Conservation (phyloP, 2,113 vertebrate genomes). For the Aegypius monachus region DNA sequence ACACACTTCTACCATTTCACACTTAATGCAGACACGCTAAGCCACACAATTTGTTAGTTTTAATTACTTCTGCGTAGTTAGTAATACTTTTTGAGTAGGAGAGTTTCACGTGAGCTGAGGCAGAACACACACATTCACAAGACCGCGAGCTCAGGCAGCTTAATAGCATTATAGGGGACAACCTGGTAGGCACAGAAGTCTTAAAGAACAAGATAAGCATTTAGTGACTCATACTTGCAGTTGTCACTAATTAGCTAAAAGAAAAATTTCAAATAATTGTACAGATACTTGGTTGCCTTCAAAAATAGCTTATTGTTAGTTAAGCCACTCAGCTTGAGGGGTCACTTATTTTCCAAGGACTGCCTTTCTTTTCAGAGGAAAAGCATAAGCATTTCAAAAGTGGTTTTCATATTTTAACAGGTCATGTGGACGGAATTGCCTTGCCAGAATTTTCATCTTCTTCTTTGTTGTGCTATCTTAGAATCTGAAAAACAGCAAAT, state of each 20-base stretch:
- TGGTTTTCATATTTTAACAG: slow-evolving; percentile 67
- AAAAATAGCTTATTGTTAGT: not conserved
- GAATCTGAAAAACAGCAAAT: slow-evolving; percentile 96
- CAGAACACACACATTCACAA: not conserved
- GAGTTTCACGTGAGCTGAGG: not conserved
- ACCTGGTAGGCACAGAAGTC: not conserved
- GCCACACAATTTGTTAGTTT: not conserved
- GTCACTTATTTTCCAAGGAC: not conserved
- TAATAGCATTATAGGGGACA: not conserved
- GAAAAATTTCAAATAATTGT: not conserved
- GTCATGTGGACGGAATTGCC: slow-evolving; percentile 95
- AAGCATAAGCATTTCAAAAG: not conserved
- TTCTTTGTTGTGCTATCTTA: slow-evolving; percentile 94
- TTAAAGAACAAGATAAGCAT: not conserved
- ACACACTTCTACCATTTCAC: not conserved
- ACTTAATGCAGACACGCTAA: not conserved
- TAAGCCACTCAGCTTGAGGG: not conserved
- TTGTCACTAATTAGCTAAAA: not conserved
- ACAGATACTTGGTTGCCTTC: not conserved
- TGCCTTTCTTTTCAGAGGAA: not conserved
- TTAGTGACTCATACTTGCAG: not conserved
- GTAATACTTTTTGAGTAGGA: not conserved
- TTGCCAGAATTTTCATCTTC: slow-evolving; percentile 95
- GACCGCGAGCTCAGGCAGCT: not conserved
- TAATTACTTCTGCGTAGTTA: not conserved